Evolutionary conservation across 2,113 vertebrate species (phyloP), one percentile per base, ranked within the genome.

Genomic region (Ptilorrhoa leucosticta): DNA sequence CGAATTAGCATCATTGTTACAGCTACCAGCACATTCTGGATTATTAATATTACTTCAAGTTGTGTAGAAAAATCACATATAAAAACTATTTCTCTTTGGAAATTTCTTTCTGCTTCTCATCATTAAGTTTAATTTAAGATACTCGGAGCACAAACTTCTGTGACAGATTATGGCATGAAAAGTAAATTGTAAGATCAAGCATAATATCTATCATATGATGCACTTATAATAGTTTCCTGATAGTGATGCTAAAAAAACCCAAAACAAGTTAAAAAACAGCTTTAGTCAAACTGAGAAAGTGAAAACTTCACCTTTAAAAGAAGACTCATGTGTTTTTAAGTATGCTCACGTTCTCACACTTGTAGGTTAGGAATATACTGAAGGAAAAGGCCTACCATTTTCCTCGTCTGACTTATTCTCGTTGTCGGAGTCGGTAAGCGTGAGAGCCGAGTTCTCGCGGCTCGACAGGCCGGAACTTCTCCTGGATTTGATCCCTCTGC

Each of bases 391-490:
- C 99, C 97, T 99, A 99, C 99, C 99, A 61, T 98, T 98, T 86
- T 99, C 99, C 35, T 99, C 98, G 33, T 99, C 99, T 4, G 99
- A 99, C 97, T 99, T 99, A 82, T 99, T 99, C 42, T 99, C 99
- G 57, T 99, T 99, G 92, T 99, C 99, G 7, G 99, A 99, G 96
- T 99, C 99, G 6, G 99, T 99, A 84, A 99, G 98, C 1, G 99
- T 99, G 69, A 99, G 99, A 3, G 99, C 99, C 1, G 99, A 99
- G 97, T 99, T 99, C 89, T 99, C 99, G 2, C 98, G 98, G 90
- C 99, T 99, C 75, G 99, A 99, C 57, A 99, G 98, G 31, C 99
- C 99, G 0, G 99, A 99, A 83, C 99, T 99, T 68, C 99, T 97
- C 56, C 98, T 98, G 96, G 99, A 99, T 90, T 99, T 99, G 61